Conservation (phyloP, 1,140 invertebrate species). For the Proctacanthus coquilletti region DNA sequence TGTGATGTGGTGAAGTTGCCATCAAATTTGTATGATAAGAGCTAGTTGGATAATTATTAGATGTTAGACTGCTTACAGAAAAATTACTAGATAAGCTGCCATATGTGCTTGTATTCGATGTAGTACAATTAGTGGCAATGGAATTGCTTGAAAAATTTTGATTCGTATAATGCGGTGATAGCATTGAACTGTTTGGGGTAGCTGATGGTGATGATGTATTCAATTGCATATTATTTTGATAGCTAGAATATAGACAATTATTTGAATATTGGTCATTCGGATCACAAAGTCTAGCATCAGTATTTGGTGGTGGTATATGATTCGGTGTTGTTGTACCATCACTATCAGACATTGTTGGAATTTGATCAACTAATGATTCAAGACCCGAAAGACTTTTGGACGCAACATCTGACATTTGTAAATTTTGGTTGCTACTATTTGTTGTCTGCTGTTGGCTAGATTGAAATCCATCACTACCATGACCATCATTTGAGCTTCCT, state of each 20-base stretch:
- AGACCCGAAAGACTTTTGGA: constrained; percentile 76
- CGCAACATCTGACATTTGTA: constrained; percentile 49
- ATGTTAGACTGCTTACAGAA: constrained; percentile 1
- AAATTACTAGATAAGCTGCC: constrained; percentile 1
- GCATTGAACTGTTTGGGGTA: background rate
- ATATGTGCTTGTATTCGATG: background rate
- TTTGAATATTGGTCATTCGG: no score
- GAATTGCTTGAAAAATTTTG: constrained; percentile 8
- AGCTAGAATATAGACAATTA: no score
- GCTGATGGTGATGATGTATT: background rate
- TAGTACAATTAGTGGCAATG: constrained; percentile 4
- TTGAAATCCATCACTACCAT: background rate
- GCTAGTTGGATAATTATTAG: constrained; percentile 9
- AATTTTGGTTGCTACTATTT: background rate
- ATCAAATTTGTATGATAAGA: constrained; percentile 23
- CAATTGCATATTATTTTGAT: no score
- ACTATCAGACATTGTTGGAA: constrained; percentile 64
- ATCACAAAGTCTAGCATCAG: no score
- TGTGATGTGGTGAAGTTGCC: constrained; percentile 10
- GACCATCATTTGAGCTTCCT: background rate
- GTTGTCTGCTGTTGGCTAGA: constrained; percentile 1
- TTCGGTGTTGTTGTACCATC: constrained; percentile 26
- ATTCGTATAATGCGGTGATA: constrained; percentile 14
- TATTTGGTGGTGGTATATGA: background rate
- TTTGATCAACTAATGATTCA: constrained; percentile 80